Base-by-base conservation (phyloP, 2,113 vertebrate species). In the Panthera leo region DNA sequence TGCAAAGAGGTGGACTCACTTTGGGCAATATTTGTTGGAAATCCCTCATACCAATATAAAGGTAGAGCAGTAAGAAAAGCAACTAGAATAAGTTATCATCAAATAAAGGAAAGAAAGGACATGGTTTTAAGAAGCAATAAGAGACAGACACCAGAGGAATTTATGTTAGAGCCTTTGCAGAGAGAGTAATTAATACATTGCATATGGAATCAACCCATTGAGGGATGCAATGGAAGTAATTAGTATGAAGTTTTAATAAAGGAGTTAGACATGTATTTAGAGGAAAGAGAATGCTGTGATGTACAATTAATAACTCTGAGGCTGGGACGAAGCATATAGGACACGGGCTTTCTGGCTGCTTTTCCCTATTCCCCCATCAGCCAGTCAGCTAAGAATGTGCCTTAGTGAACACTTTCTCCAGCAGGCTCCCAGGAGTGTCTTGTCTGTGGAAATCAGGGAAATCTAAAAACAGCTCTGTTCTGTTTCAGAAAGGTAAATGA, bases 401-500 rank as follows among this genome's bases (percentile, higher is more conserved):
- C 97, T 98, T 98, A 97, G 97, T 0, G 0, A 98, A 98, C 79
- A 97, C 94, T 98, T 98, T 98, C 96, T 96, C 83, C 86, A 96
- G 96, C 95, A 97, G 78, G 61, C 92, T 98, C 98, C 75, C 94
- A 98, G 89, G 98, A 98, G 92, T 89, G 97, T 34, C 36, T 96
- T 68, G 4, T 98, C 98, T 98, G 55, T 91, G 92, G 96, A 98
- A 99, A 98, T 98, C 98, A 98, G 97, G 97, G 98, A 97, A 98
- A 98, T 99, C 98, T 98, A 98, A 99, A 99, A 98, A 55, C 93
- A 98, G 94, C 97, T 99, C 98, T 98, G 97, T 98, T 99, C 98
- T 98, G 97, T 98, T 98, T 98, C 97, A 68, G 96, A 99, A 98
- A 98, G 97, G 98, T 98, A 99, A 99, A 99, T 98, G 98, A 99